Base-by-base conservation (phyloP, 2,113 vertebrate genomes). In the Oncorhynchus keta region DNA sequence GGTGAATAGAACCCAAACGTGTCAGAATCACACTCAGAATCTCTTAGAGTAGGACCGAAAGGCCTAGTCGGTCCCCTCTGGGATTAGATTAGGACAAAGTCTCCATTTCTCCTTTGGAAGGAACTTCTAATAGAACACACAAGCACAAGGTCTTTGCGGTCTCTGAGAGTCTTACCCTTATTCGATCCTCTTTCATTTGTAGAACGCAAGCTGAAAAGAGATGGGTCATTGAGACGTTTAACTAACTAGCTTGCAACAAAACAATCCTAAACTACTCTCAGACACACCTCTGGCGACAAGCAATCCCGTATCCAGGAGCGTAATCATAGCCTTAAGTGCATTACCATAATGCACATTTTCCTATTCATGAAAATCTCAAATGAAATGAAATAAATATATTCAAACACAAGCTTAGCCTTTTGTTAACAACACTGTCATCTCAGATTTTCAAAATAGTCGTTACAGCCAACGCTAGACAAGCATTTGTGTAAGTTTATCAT, bases 81-180 rank as follows among this genome's bases (percentile, higher is more conserved):
- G 59, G 59, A 45, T 76, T 79, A 67, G 78, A 26, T 74, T 61
- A 70, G 71, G 64, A 68, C 26, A 70, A 66, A 4, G 26, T 26
- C 13, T 28, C 13, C 28, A 68, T 35, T 67, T 5, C 65, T 67
- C 24, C 11, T 67, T 64, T 64, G 13, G 9, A 73, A 20, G 72
- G 51, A 16, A 57, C 51, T 65, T 57, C 28, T 45, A 39, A 22
- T 12, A 66, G 12, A 26, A 7, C 67, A 14, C 39, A 72, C 39
- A 45, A 32, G 35, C 35, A 13, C 35, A 70, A 57, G 20, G n/a
- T 5, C 11, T 22, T 66, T 8, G 39, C 2, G 16, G 12, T 12
- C 9, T 51, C n/a, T 11, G 26, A 26, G 72, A 48, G 32, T 12
- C 88, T 93, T 91, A 94, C 93, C 94, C 89, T 92, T 94, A 81